Evolutionary conservation across 2,113 vertebrate genomes (phyloP).

Genomic region (Oreochromis tanganicae): DNA sequence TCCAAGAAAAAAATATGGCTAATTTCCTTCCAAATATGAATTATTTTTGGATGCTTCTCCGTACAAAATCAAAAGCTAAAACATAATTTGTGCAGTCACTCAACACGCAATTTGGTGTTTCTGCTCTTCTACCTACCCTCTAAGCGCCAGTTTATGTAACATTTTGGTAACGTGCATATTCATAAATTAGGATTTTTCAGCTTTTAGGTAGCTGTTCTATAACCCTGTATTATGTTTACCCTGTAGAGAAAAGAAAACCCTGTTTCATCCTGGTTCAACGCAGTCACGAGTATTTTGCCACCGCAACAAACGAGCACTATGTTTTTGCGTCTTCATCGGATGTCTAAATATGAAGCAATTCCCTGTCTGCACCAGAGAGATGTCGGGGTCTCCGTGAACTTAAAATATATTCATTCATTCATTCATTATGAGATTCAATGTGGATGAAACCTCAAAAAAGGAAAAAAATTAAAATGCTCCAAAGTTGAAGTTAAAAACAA

Average conservation of each 20-base stretch:
- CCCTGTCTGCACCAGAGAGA: background rate
- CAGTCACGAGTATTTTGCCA: background rate
- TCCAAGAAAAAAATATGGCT: slow-evolving; percentile 29
- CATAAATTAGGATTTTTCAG: slow-evolving; percentile 27
- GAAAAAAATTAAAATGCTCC: background rate
- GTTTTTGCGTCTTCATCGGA: background rate
- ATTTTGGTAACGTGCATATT: slow-evolving; percentile 58
- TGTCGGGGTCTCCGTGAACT: background rate
- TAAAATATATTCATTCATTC: background rate
- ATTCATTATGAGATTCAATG: background rate
- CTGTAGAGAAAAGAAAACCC: slow-evolving; percentile 57
- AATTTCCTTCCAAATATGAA: slow-evolving; percentile 17
- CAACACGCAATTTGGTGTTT: background rate
- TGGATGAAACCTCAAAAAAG: background rate
- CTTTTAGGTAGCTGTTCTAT: slow-evolving; percentile 19
- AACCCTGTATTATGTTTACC: slow-evolving; percentile 65
- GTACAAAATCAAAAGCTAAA: slow-evolving; percentile 20
- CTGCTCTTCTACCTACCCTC: background rate
- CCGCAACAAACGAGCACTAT: background rate
- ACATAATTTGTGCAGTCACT: background rate
- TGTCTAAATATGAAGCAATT: background rate
- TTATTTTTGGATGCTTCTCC: background rate
- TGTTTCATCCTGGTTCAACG: background rate
- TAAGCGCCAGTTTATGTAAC: slow-evolving; percentile 33
- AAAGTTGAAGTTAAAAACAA: background rate